Evolutionary conservation across 37 sponge, comb jelly and placozoan genomes (phyloP), one percentile per base, ranked within the genome.

Genomic region (Hexactinellida sp.): DNA sequence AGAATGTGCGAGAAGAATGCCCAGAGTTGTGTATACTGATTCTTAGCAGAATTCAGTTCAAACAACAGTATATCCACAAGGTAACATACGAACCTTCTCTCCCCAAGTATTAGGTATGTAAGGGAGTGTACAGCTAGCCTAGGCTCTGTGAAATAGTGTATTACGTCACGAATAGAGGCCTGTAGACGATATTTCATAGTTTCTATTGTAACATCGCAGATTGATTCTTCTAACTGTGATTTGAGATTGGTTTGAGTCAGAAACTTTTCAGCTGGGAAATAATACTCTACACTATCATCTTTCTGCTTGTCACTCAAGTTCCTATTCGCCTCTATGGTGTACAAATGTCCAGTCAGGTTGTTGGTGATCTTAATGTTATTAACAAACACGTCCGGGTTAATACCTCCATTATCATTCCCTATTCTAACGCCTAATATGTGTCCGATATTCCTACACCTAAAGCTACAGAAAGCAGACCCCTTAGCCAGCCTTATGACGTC

Each of bases 221-320:
- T 28, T 3, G 76, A 10, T n/a, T n/a, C 30, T 7, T 32, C 25
- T 63, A 3, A 1, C 3, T 32, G 25, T 7, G 3, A 3, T 63
- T 7, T 32, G 13, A 7, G 3, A n/a, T n/a, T 63, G 13, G 9
- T 9, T n/a, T 63, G 76, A 23, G 30, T 10, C 3, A 10, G 21
- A n/a, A 32, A 63, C 76, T n/a, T 63, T 1, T 28, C 34, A 3
- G 76, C 76, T 21, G 76, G 32, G 30, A 63, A 63, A 23, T 63
- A 63, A 63, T 63, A 63, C 76, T 63, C 76, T 10, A 63, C 76
- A 63, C 76, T 25, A 3, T 63, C 76, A n/a, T 63, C 76, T 63
- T 63, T 63, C 76, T 63, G 76, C 3, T n/a, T 63, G 5, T 63
- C 76, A 63, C 76, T 63, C 5, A 63, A 23, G 34, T 63, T 63